phyloP scores from a whole-genome alignment of 1,140 invertebrate species.

The Calephelis nemesis region DNA sequence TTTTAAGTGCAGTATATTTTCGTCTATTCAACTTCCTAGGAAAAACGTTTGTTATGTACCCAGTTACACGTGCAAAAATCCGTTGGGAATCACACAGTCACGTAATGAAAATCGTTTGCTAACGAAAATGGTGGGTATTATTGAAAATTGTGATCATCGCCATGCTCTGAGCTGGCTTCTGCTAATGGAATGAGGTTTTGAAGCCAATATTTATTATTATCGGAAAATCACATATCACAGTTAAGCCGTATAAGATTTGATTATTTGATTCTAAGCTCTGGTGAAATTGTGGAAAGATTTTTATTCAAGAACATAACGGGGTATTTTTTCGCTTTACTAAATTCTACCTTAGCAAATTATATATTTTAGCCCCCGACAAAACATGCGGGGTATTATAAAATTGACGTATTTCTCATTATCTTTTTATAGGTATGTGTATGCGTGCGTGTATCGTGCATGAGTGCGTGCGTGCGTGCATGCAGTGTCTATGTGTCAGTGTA shows the following conservation, averaged over 20 bases:
- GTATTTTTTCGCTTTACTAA: too few species aligned
- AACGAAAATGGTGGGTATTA: slow-evolving; percentile 38
- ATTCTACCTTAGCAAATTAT: too few species aligned
- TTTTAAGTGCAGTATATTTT: slow-evolving; percentile 33
- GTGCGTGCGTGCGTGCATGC: too few species aligned
- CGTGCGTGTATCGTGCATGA: too few species aligned
- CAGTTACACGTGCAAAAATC: slow-evolving; percentile 43
- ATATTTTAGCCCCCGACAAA: too few species aligned
- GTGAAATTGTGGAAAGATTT: not conserved
- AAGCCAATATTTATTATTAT: slow-evolving; percentile 11
- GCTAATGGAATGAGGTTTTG: slow-evolving; percentile 1
- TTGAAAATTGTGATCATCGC: slow-evolving; percentile 41
- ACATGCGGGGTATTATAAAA: too few species aligned
- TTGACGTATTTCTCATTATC: too few species aligned
- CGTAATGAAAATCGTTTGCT: slow-evolving; percentile 42
- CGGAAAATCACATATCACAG: not conserved
- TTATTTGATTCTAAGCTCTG: not conserved
- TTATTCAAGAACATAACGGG: too few species aligned
- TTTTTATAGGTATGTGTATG: too few species aligned
- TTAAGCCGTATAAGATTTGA: not conserved
- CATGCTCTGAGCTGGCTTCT: slow-evolving; percentile 30
- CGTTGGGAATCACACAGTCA: slow-evolving; percentile 39
- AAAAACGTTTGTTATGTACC: slow-evolving; percentile 37
- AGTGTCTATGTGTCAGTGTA: too few species aligned
- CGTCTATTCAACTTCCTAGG: slow-evolving; percentile 16